phyloP scores from a whole-genome alignment of 1,140 invertebrate genomes.

The Diuraphis noxia region DNA sequence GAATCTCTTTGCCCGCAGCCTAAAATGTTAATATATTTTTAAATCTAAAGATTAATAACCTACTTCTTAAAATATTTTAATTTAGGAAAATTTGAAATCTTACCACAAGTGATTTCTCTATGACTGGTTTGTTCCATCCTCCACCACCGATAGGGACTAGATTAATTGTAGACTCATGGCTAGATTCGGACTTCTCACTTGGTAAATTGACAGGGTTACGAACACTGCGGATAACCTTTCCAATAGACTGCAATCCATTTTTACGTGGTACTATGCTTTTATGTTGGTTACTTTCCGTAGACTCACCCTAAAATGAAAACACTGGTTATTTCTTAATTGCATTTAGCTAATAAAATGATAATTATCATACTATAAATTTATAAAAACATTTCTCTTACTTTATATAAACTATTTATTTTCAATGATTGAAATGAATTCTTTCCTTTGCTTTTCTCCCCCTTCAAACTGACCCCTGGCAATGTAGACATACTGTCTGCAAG shows the following conservation, averaged over 20 bases:
- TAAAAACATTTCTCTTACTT: constrained; percentile 67
- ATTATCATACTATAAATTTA: background rate
- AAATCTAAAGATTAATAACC: background rate
- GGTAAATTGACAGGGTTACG: constrained; percentile 95
- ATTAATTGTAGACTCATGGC: constrained; percentile 74
- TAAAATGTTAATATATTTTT: background rate
- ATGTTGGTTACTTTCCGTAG: constrained; percentile 81
- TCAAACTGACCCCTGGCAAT: constrained; percentile 77
- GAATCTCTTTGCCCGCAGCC: constrained; percentile 34
- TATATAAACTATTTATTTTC: constrained; percentile 96
- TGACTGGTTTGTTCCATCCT: constrained; percentile 68
- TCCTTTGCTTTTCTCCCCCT: constrained; percentile 88
- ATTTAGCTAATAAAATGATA: background rate
- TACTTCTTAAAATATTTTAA: background rate
- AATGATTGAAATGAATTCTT: constrained; percentile 86
- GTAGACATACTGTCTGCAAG: constrained; percentile 86
- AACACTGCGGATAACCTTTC: constrained; percentile 84
- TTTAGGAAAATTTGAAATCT: background rate
- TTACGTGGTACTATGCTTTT: constrained; percentile 83
- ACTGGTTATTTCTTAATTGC: background rate
- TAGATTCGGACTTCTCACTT: constrained; percentile 93
- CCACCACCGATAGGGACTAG: constrained; percentile 73
- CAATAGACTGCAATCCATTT: constrained; percentile 98
- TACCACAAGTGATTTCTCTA: constrained; percentile 59
- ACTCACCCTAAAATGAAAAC: constrained; percentile 73